Evolutionary conservation across 2,113 vertebrate genomes (phyloP).

Genomic region (Phycodurus eques): DNA sequence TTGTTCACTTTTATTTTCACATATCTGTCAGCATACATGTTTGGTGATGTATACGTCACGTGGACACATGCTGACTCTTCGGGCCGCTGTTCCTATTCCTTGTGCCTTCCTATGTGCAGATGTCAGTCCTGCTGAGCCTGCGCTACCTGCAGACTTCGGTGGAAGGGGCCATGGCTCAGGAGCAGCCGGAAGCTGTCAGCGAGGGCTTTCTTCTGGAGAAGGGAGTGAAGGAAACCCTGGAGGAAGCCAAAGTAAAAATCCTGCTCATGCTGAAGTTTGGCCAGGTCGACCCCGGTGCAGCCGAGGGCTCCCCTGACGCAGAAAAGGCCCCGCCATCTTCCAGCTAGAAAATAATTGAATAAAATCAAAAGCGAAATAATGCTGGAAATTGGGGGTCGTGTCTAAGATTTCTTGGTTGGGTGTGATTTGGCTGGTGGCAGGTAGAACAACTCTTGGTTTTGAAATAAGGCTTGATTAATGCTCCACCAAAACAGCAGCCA

Average conservation of each 20-base stretch:
- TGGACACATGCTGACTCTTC: too few species aligned
- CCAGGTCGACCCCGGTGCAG: slow-evolving; percentile 58
- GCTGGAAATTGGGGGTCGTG: background rate
- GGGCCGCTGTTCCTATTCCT: slow-evolving; percentile 1
- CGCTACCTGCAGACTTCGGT: slow-evolving; percentile 82
- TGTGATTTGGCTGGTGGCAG: slow-evolving; percentile 32
- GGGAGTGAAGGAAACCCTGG: slow-evolving; percentile 75
- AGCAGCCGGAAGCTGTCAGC: slow-evolving; percentile 72
- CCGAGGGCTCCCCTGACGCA: slow-evolving; percentile 19
- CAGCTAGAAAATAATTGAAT: slow-evolving; percentile 51
- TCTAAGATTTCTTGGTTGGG: slow-evolving; percentile 33
- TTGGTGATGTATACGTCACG: background rate
- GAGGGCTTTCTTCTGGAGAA: slow-evolving; percentile 82
- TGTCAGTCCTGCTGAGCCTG: slow-evolving; percentile 75
- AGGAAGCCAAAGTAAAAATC: slow-evolving; percentile 49
- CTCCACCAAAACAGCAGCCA: slow-evolving; percentile 41
- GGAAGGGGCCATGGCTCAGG: slow-evolving; percentile 72
- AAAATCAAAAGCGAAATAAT: background rate
- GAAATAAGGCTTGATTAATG: slow-evolving; percentile 42
- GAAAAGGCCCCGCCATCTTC: slow-evolving; percentile 59
- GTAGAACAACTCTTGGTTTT: slow-evolving; percentile 41
- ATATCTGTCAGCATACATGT: background rate
- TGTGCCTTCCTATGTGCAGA: slow-evolving; percentile 55
- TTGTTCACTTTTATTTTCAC: background rate
- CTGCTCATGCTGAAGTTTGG: slow-evolving; percentile 54